These are phyloP conservation scores for Sebastes miniatus DNA, from an alignment of 2,797 vertebrate species.

Conservation along the genomic window DNA sequence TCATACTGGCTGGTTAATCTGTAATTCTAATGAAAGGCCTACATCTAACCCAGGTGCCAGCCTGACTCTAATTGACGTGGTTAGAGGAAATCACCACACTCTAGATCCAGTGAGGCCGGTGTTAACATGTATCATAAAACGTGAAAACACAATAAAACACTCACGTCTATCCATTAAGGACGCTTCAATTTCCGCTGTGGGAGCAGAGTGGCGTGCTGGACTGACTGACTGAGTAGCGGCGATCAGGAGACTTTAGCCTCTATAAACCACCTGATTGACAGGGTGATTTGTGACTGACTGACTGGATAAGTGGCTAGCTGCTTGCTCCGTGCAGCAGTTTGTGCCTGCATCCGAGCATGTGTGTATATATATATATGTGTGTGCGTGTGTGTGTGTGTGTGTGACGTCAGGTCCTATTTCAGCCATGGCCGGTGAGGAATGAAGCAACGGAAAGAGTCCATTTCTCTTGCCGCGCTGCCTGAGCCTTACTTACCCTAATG, in stretches of 20 bases:
- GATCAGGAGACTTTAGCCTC: slow-evolving; percentile 69
- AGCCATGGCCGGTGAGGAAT: slow-evolving; percentile 87
- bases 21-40: slow-evolving; percentile 60
- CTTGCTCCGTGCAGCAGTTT: slow-evolving; percentile 45
- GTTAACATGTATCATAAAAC: slow-evolving; percentile 76
- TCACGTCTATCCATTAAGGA: slow-evolving; percentile 67
- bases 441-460: slow-evolving; percentile 90
- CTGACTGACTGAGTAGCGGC: slow-evolving; percentile 52
- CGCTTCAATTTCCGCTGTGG: slow-evolving; percentile 65
- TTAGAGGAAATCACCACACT: slow-evolving; percentile 64
- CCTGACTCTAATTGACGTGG: slow-evolving; percentile 65
- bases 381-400: slow-evolving; percentile 17
- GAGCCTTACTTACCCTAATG: slow-evolving; percentile 96
- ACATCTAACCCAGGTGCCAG: slow-evolving; percentile 46
- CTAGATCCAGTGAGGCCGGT: slow-evolving; percentile 42
- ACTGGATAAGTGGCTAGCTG: slow-evolving; percentile 69
- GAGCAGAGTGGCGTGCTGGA: slow-evolving; percentile 66
- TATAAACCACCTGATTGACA: slow-evolving; percentile 75
- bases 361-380: slow-evolving; percentile 19
- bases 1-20: slow-evolving; percentile 50
- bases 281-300: slow-evolving; percentile 78
- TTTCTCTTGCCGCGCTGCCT: slow-evolving; percentile 87
- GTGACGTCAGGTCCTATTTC: slow-evolving; percentile 76
- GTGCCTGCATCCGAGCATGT: slow-evolving; percentile 23
- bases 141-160: slow-evolving; percentile 75